phyloP scores from a whole-genome alignment of 2,113 vertebrate genomes.

The Crotalus viridis region DNA sequence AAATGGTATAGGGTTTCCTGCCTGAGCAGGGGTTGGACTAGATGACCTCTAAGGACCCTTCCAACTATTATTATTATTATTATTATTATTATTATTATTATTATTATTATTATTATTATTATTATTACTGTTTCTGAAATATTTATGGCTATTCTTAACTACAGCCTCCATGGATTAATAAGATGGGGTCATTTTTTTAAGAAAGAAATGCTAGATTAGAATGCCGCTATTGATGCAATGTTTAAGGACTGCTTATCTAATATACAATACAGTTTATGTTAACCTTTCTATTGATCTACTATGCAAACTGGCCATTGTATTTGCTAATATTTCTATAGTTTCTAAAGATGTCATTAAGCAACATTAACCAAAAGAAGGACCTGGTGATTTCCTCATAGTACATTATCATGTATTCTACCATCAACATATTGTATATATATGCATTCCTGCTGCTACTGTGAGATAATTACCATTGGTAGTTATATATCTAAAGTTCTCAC shows the following conservation, averaged over 20 bases:
- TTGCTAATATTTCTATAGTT: background rate
- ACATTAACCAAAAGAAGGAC: background rate
- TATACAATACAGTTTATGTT: background rate
- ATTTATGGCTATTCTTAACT: background rate
- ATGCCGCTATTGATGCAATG: background rate
- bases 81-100: no score
- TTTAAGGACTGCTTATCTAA: background rate
- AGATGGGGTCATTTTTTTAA: background rate
- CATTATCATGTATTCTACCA: background rate
- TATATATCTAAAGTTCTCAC: slow-evolving; percentile 60
- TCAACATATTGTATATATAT: background rate
- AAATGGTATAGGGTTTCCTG: no score
- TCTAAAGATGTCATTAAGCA: background rate
- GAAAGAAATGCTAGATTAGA: background rate
- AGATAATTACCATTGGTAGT: slow-evolving; percentile 68
- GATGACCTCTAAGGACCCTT: no score
- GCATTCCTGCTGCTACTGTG: background rate
- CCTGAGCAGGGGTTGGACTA: no score
- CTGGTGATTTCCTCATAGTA: background rate
- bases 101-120: no score
- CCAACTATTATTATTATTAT: no score
- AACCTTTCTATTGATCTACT: background rate
- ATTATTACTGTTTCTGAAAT: background rate
- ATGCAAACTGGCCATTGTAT: background rate
- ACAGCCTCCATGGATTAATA: background rate